Evolutionary conservation across 2,888 invertebrate genomes (phyloP), one percentile per base, ranked within the genome.

Genomic region (Dynastes hyllus): DNA sequence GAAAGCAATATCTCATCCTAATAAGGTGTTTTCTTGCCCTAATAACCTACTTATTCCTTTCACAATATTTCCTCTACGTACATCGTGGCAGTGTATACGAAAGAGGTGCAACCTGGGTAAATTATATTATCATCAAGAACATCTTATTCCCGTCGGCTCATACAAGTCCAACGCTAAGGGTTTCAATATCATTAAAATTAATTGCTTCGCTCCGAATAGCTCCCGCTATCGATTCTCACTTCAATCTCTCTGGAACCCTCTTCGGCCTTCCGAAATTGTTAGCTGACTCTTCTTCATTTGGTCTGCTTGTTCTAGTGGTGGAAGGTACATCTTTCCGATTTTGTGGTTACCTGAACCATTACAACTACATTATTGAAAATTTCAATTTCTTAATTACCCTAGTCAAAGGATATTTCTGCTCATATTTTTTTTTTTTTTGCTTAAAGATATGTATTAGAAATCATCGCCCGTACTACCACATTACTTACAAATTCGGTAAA

Each of bases 121-220:
- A 63, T 63, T 63, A 32, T 29, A 63, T 63, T 63, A 63, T 63
- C 63, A 63, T 63, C 32, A 32, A 32, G 63, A 63, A 29, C 63
- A 29, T 63, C 63, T 63, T 63, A 63, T 63, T 63, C 63, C 32
- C 63, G 63, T 32, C 63, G 29, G 63, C 63, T 63, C 32, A 63
- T 63, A 63, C 63, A 63, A 29, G 63, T 63, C 63, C 63, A 63
- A 63, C 32, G 63, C 27, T 63, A 63, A 63, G 63, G 63, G 63
- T 63, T 63, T 63, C 63, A 32, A 11, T 63, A 63, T 63, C 63
- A 63, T 63, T 63, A 63, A 63, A 63, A 63, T 63, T 63, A 63
- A 63, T 63, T 63, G 63, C 63, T 63, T 32, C 63, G 63, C 63
- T 63, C 63, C 63, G 27, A 29, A 27, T 63, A 63, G 32, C 63